phyloP scores from a whole-genome alignment of 2,797 vertebrate species.

The Spea hammondii region DNA sequence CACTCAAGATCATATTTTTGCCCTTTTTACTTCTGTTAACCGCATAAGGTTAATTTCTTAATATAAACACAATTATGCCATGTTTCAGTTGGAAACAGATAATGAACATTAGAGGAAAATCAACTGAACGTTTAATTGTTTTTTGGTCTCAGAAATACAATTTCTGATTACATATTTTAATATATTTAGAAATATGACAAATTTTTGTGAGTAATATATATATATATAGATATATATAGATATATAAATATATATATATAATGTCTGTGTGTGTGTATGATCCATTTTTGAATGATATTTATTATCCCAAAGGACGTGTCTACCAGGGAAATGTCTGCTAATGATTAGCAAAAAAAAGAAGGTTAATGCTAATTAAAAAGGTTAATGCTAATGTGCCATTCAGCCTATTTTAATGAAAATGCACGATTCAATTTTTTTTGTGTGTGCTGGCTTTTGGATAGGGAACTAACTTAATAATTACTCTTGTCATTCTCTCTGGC shows the following conservation, averaged over 20 bases:
- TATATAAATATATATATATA: not conserved
- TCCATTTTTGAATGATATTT: conserved; percentile 23
- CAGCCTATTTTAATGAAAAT: conserved; percentile 15
- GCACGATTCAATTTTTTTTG: conserved; percentile 17
- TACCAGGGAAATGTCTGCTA: conserved; percentile 17
- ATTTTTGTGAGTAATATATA: not conserved
- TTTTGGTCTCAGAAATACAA: too few species aligned
- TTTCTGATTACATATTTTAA: too few species aligned
- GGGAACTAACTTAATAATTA: conserved; percentile 25
- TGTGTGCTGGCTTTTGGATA: not conserved
- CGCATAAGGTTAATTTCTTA: too few species aligned
- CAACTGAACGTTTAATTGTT: too few species aligned
- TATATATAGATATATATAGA: not conserved
- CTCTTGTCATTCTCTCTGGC: conserved; percentile 7
- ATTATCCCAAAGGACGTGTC: conserved; percentile 26
- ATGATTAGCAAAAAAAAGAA: conserved; percentile 43
- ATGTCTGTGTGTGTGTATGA: conserved; percentile 7
- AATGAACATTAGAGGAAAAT: too few species aligned
- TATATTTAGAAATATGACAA: too few species aligned
- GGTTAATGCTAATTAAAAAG: conserved; percentile 40
- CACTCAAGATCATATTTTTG: too few species aligned
- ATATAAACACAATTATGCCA: too few species aligned
- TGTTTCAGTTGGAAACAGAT: too few species aligned
- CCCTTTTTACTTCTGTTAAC: too few species aligned
- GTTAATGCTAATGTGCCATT: conserved; percentile 33